phyloP scores from a whole-genome alignment of 2,888 invertebrate species.

The Tetropium fuscum region DNA sequence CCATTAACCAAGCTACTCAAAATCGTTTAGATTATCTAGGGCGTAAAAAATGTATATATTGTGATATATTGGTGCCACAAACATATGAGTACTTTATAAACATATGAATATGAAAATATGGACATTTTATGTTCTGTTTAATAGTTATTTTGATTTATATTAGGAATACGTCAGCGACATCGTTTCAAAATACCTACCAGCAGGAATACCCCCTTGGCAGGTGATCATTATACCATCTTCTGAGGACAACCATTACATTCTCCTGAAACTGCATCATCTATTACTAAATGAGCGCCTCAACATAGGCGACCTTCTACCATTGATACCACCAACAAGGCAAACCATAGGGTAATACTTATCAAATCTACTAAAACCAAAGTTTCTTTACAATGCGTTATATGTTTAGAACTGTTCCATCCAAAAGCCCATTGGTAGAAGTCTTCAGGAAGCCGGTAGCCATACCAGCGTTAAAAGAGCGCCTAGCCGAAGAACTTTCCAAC shows the following conservation, averaged over 20 bases:
- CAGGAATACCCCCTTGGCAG: constrained; percentile 84
- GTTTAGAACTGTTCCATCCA: constrained; percentile 43
- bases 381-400: no score
- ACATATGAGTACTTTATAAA: no score
- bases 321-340: constrained; percentile 65
- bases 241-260: constrained; percentile 74
- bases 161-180: constrained; percentile 84
- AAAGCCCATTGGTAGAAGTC: constrained; percentile 69
- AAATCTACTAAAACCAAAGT: not conserved
- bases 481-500: constrained; percentile 77
- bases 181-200: constrained; percentile 80
- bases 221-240: constrained; percentile 78
- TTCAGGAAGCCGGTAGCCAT: constrained; percentile 74
- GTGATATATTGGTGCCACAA: no score
- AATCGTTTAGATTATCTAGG: no score
- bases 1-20: no score
- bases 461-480: constrained; percentile 74
- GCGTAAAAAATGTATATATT: no score
- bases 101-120: no score
- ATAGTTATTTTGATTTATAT: no score
- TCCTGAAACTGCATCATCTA: constrained; percentile 82
- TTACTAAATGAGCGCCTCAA: constrained; percentile 80
- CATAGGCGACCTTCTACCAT: constrained; percentile 79
- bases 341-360: constrained; percentile 49
- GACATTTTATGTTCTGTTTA: no score